These are phyloP conservation scores for Anseranas semipalmata DNA, from an alignment of 2,113 vertebrate species.

Conservation along the genomic window DNA sequence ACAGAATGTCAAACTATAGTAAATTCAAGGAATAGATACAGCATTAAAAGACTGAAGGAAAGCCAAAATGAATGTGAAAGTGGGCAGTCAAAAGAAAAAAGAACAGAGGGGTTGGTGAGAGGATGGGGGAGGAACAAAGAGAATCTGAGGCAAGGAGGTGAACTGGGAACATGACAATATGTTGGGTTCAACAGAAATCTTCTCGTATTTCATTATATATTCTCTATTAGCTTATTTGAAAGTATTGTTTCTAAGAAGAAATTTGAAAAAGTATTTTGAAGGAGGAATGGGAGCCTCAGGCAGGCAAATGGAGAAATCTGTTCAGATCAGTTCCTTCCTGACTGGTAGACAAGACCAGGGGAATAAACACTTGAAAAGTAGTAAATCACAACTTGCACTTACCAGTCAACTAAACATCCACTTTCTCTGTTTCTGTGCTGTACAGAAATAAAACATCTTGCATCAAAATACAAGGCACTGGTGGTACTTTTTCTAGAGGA, in stretches of 20 bases:
- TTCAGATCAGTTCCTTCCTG: not conserved
- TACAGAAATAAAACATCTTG: not conserved
- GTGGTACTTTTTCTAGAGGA: not conserved
- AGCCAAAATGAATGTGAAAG: conserved; percentile 4
- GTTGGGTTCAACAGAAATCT: not conserved
- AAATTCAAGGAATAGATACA: conserved; percentile 23
- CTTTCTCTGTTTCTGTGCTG: not conserved
- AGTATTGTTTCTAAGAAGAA: not conserved
- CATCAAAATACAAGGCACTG: not conserved
- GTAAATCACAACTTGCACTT: not conserved
- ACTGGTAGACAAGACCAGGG: not conserved
- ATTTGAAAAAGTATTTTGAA: not conserved
- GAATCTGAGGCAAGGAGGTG: conserved; percentile 32
- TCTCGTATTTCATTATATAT: not conserved
- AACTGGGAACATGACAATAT: not conserved
- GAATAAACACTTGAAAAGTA: not conserved
- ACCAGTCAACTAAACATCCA: not conserved
- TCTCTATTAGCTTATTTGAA: not conserved
- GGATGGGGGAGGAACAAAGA: not conserved
- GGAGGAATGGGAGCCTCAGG: not conserved
- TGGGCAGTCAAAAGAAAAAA: conserved; percentile 14
- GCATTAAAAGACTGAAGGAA: not conserved
- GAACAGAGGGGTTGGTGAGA: conserved; percentile 25
- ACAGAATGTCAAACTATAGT: conserved; percentile 28
- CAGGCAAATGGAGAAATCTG: not conserved